Evolutionary conservation across 2,113 vertebrate species (phyloP), one percentile per base, ranked within the genome.

Genomic region (Ctenomys sociabilis): DNA sequence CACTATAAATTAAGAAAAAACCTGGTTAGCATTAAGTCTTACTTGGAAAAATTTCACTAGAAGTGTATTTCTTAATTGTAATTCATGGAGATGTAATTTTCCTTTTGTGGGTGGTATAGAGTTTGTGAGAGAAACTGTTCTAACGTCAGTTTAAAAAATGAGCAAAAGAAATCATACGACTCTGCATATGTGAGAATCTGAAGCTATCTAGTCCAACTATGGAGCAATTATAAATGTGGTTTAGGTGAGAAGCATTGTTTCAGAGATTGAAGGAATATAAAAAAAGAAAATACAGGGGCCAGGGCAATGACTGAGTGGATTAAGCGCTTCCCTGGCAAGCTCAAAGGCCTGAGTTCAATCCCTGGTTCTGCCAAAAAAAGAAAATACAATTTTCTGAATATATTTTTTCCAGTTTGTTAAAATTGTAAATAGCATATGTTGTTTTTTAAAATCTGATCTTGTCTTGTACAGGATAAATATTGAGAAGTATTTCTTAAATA

Each of bases 371-470:
- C n/a, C n/a, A n/a, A n/a, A n/a, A n/a, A 61, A 49, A 91, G 73
- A 91, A 95, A 91, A 72, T 81, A 30, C 14, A 63, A 21, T 92
- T 93, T 96, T 95, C 66, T n/a, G 12, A 84, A 80, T 45, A 73
- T 84, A 40, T 8, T 92, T 91, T 92, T 92, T 88, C n/a, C 7
- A 95, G 3, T 82, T 81, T 61, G 26, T 37, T 59, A 59, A 54
- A 88, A 54, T 72, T 85, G 37, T 91, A 95, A 94, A 73, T 95
- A 90, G 37, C 49, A 40, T 68, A 78, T 64, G 9, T 54, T 85
- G 7, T 49, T 78, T 93, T 90, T 90, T 78, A 21, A 86, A 95
- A 61, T 85, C 57, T 81, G 11, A 30, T 93, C 68, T 88, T 94
- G 28, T 24, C n/a, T 92, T 32, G 16, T 7, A 91, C n/a, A 1